These are phyloP conservation scores for Serinus canaria DNA, from an alignment of 2,113 vertebrate species.

Conservation along the genomic window DNA sequence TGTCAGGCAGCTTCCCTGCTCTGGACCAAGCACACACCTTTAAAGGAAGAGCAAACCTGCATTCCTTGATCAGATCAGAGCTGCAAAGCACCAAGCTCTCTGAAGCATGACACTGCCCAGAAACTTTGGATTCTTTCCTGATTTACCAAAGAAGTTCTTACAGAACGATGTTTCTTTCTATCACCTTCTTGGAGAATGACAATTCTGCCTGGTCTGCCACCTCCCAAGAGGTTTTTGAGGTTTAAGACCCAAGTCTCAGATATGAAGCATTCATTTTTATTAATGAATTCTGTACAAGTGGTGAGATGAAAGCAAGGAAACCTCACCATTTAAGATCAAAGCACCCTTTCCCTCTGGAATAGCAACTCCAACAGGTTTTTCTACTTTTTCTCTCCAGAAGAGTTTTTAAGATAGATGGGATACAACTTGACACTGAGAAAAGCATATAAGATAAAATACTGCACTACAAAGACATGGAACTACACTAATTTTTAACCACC, in stretches of 20 bases:
- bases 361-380: slow-evolving; percentile 44
- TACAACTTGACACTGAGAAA: background rate
- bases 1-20: background rate
- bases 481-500: background rate
- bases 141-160: background rate
- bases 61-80: background rate
- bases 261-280: background rate
- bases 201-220: background rate
- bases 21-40: background rate
- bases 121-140: background rate
- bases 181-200: background rate
- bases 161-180: background rate
- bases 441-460: background rate
- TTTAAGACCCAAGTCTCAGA: background rate
- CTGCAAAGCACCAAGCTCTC: background rate
- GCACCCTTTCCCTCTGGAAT: background rate
- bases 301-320: background rate
- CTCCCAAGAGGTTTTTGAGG: background rate
- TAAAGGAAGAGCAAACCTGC: background rate
- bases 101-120: background rate
- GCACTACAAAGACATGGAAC: background rate
- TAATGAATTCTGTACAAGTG: background rate
- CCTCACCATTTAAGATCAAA: slow-evolving; percentile 19
- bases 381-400: background rate
- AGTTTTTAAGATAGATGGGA: background rate